Percentiles rank a stretch among this genome's conserved stretches.
Conservation (phyloP, 2,888 invertebrate species). For the Eristalis intricaria region DNA sequence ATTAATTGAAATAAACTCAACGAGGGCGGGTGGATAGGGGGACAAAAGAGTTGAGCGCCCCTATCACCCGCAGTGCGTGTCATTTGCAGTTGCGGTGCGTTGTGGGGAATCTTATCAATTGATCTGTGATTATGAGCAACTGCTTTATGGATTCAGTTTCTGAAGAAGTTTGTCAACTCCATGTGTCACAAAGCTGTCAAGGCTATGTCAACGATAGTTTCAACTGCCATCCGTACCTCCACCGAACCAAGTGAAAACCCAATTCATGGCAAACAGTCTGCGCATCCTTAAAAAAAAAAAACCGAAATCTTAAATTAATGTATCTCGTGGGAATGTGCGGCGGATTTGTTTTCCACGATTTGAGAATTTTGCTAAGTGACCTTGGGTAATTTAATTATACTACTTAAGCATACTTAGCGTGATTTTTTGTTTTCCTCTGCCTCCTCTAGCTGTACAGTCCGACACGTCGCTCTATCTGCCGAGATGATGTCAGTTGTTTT, state of each 20-base stretch:
- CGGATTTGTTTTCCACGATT: slow-evolving; percentile 27
- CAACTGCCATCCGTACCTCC: neutral
- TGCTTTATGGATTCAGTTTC: neutral
- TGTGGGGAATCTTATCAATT: slow-evolving; percentile 15
- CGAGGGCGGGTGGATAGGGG: neutral
- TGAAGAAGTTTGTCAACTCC: neutral
- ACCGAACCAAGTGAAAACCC: neutral
- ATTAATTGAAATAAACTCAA: slow-evolving; percentile 20
- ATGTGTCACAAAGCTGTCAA: neutral
- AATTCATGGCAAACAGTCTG: neutral
- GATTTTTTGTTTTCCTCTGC: slow-evolving; percentile 8
- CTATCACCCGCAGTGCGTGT: neutral
- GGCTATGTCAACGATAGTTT: neutral
- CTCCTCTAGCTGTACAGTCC: neutral
- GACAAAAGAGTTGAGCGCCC: neutral
- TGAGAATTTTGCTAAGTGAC: slow-evolving; percentile 35
- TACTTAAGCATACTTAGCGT: slow-evolving; percentile 34
- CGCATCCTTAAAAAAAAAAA: slow-evolving; percentile 9
- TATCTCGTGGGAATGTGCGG: slow-evolving; percentile 32
- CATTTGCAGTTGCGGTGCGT: neutral
- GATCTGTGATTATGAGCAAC: slow-evolving; percentile 12
- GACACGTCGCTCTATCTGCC: neutral
- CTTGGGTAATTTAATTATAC: slow-evolving; percentile 34
- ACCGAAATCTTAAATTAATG: neutral
- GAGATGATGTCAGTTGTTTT: slow-evolving; percentile 36